These are phyloP conservation scores for Sinonovacula constricta DNA, from an alignment of 1,140 invertebrate genomes.

Conservation along the genomic window DNA sequence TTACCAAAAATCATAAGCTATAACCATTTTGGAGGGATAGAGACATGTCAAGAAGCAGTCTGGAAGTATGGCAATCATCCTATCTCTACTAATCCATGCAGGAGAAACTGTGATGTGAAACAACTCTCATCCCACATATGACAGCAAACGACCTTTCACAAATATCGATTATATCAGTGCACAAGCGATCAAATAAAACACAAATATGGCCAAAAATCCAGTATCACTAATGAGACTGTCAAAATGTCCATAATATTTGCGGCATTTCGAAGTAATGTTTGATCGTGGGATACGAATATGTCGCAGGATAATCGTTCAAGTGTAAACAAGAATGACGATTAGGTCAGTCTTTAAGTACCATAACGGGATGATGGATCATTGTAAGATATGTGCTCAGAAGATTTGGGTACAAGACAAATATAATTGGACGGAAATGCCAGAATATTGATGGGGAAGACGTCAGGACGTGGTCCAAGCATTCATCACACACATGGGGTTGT, in stretches of 20 bases:
- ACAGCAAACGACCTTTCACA: background rate
- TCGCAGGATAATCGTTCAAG: conserved; percentile 34
- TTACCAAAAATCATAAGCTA: too few species aligned
- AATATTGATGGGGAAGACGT: conserved; percentile 47
- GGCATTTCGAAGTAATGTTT: conserved; percentile 40
- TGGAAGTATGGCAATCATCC: too few species aligned
- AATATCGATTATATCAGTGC: background rate
- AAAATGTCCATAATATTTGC: conserved; percentile 48
- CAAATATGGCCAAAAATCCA: conserved; percentile 50
- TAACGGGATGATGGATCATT: conserved; percentile 46
- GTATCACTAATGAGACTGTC: conserved; percentile 46
- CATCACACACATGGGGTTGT: conserved; percentile 20
- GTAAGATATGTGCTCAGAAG: conserved; percentile 32
- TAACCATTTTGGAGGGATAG: too few species aligned
- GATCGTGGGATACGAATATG: conserved; percentile 46
- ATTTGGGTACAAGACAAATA: conserved; percentile 50
- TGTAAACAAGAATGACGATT: conserved; percentile 50
- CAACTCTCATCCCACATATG: background rate
- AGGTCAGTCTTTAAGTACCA: conserved; percentile 20
- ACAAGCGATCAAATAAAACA: conserved; percentile 40
- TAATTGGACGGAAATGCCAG: conserved; percentile 36
- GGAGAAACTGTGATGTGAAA: too few species aligned
- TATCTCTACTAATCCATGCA: too few species aligned
- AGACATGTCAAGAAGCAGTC: too few species aligned
- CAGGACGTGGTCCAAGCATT: conserved; percentile 46